Evolutionary conservation across 1,140 invertebrate genomes (phyloP), one percentile per base, ranked within the genome.

Genomic region (Berghia stephanieae): DNA sequence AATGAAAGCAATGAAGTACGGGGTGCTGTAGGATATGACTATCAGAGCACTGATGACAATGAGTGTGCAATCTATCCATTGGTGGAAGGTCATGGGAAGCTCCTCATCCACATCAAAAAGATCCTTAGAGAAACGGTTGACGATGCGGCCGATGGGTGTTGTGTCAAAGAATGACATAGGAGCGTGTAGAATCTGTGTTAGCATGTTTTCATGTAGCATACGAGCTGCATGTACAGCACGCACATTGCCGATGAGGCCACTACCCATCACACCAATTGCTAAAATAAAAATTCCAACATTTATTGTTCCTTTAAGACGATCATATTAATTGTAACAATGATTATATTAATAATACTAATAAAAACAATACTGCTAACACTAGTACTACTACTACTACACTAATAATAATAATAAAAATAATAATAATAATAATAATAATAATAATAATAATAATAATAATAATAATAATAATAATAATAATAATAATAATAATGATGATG

Each of bases 11-110:
- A 96, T 86, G 90, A 98, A 98, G 83, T 94, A 91, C 0, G 96
- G 96, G 43, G 96, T 98, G 79, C 94, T 95, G 86, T 93, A 93
- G 90, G 95, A 94, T 86, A 98, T 98, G 55, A 98, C 94, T 85
- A 96, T 92, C 77, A 98, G 89, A 3, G 96, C 96, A 43, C 94
- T 94, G 78, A 96, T 85, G 6, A 97, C 95, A 93, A 96, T 89
- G 84, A 93, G 92, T 44, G 85, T 68, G 69, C 83, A 85, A 38
- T 82, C 83, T n/a, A 89, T 57, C 73, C 84, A 88, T 73, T 83
- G 84, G 18, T 82, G 71, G 24, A 90, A 81, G 13, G 82, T 84
- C 36, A 80, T 72, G 24, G 88, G 88, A 0, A 91, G 74, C 16
- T 83, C 77, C 16, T 79, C 83, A 75, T 91, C 90, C 13, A 90